Conservation (phyloP, 1,140 invertebrate species). For the Drosophila jambulina region DNA sequence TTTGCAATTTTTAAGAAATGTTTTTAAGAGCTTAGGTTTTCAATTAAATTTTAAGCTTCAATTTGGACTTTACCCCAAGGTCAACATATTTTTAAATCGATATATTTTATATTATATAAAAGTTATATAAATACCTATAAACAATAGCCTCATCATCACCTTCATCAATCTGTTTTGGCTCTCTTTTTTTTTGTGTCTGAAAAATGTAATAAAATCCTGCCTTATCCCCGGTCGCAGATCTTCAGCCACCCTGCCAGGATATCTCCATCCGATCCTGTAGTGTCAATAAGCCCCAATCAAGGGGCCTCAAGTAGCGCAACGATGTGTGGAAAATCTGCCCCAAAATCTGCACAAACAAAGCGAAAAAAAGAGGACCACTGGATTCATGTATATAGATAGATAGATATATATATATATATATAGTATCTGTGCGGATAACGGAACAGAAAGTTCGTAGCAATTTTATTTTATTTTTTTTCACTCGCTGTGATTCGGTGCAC, state of each 20-base stretch:
- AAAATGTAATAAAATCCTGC: neutral
- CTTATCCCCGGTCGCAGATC: too few relatives aligned
- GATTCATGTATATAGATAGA: slow-evolving; percentile 21
- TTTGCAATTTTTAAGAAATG: neutral
- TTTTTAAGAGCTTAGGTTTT: neutral
- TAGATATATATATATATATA: slow-evolving; percentile 1
- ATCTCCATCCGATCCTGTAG: slow-evolving; percentile 27
- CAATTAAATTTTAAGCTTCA: neutral
- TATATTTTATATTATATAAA: too few relatives aligned
- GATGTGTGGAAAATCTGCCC: slow-evolving; percentile 71
- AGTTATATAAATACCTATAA: too few relatives aligned
- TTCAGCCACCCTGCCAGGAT: neutral
- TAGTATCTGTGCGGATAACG: slow-evolving; percentile 31
- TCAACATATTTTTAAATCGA: neutral
- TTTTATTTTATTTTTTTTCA: slow-evolving; percentile 46
- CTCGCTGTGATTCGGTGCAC: slow-evolving; percentile 50
- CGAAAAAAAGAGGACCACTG: slow-evolving; percentile 16
- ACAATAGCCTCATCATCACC: too few relatives aligned
- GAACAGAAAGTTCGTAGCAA: slow-evolving; percentile 34
- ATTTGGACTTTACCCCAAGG: neutral
- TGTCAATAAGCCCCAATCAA: slow-evolving; percentile 61
- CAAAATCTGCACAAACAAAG: slow-evolving; percentile 59
- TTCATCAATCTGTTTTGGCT: too few relatives aligned
- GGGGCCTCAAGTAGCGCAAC: slow-evolving; percentile 64
- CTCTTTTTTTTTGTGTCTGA: too few relatives aligned